Evolutionary conservation across 2,113 vertebrate species (phyloP).

Genomic region (Rhineura floridana): DNA sequence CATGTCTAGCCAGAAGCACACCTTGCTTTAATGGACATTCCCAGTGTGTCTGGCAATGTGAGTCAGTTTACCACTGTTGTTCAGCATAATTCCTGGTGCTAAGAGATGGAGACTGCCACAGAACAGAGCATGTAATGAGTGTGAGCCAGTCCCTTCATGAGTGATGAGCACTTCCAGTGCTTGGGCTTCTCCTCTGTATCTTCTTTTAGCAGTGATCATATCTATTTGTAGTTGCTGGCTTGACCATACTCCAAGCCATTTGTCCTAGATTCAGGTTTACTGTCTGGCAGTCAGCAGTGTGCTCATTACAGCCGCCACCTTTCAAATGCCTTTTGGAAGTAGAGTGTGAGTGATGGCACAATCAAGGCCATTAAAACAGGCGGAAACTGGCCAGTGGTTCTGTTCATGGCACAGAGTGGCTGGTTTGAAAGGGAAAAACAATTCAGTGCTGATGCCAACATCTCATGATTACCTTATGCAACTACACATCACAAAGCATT

Average conservation of each 20-base stretch:
- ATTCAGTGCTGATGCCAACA: slow-evolving; percentile 38
- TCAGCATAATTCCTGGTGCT: slow-evolving; percentile 68
- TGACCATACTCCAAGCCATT: not conserved
- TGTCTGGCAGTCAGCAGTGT: not conserved
- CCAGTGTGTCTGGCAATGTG: slow-evolving; percentile 62
- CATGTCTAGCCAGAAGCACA: slow-evolving; percentile 62
- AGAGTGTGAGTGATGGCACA: slow-evolving; percentile 11
- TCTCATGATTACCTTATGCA: slow-evolving; percentile 3
- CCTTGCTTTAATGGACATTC: slow-evolving; percentile 67
- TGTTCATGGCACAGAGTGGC: slow-evolving; percentile 25
- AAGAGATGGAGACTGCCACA: slow-evolving; percentile 64
- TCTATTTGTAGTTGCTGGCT: not conserved
- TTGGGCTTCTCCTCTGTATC: slow-evolving; percentile 62
- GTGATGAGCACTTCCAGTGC: slow-evolving; percentile 46
- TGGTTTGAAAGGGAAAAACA: slow-evolving; percentile 31
- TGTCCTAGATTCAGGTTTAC: not conserved
- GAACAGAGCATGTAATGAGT: slow-evolving; percentile 64
- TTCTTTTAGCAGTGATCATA: slow-evolving; percentile 14
- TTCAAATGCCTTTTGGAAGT: slow-evolving; percentile 34
- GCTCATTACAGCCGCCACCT: slow-evolving; percentile 31
- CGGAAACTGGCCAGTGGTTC: slow-evolving; percentile 38
- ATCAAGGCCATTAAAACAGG: slow-evolving; percentile 31
- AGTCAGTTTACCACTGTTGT: slow-evolving; percentile 59
- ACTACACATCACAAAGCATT: slow-evolving; percentile 44
- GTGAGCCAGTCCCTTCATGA: slow-evolving; percentile 52